These are phyloP conservation scores for Pseudopodoces humilis DNA, from an alignment of 2,113 vertebrate species.

Conservation along the genomic window DNA sequence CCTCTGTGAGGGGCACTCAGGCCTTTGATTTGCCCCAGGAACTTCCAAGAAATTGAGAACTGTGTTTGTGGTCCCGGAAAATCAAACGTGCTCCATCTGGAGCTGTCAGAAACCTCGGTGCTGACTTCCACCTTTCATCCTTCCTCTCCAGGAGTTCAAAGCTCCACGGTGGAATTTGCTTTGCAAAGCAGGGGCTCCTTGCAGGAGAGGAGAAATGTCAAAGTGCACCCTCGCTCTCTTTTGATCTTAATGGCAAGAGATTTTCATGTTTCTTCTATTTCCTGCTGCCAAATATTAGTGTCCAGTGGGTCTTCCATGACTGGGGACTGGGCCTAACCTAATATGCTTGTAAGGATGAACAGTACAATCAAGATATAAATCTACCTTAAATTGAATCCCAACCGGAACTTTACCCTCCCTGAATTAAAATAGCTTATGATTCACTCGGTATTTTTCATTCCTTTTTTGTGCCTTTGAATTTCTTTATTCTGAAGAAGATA, in stretches of 20 bases:
- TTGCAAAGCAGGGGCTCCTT: neutral
- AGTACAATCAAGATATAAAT: too few species aligned
- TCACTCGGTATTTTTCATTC: too few species aligned
- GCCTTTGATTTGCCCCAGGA: neutral
- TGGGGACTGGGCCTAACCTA: too few species aligned
- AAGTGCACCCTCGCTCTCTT: neutral
- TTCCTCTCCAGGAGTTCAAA: neutral
- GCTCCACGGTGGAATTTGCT: conserved; percentile 45
- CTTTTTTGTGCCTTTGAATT: too few species aligned
- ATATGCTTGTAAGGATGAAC: too few species aligned
- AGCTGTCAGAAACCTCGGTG: neutral
- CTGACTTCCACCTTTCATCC: conserved; percentile 30
- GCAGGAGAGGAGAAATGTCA: conserved; percentile 51
- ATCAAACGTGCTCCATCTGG: neutral
- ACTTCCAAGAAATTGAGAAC: neutral
- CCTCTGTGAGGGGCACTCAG: rapidly evolving
- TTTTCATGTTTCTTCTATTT: neutral
- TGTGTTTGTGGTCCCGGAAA: neutral
- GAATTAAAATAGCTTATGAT: too few species aligned
- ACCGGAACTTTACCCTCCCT: too few species aligned
- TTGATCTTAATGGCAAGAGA: conserved; percentile 49
- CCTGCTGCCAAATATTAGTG: too few species aligned
- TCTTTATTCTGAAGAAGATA: too few species aligned
- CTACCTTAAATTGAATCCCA: too few species aligned
- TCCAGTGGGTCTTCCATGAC: too few species aligned